These are phyloP conservation scores for Pelecanus crispus DNA, from an alignment of 2,113 vertebrate genomes.

Conservation along the genomic window DNA sequence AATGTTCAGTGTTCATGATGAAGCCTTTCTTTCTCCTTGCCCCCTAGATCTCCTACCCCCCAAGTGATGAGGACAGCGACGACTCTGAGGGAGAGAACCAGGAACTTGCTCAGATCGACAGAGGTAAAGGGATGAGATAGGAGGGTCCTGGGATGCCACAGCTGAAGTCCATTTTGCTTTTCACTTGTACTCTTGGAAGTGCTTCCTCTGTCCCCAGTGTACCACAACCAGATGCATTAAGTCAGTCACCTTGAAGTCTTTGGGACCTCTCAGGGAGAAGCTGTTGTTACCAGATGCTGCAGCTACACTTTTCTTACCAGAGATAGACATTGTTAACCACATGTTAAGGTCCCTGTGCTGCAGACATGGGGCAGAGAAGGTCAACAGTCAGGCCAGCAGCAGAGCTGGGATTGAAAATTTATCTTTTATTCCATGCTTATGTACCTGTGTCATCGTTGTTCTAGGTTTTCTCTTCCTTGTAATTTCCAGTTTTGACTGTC, in stretches of 20 bases:
- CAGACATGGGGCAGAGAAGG: not conserved
- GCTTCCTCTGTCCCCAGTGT: not conserved
- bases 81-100: conserved; percentile 92
- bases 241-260: not conserved
- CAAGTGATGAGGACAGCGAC: conserved; percentile 87
- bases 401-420: not conserved
- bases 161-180: not conserved
- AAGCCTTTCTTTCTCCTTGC: conserved; percentile 27
- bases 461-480: not conserved
- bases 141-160: not conserved
- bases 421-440: not conserved
- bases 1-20: not conserved
- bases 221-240: not conserved
- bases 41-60: conserved; percentile 86
- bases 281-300: not conserved
- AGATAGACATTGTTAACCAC: not conserved
- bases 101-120: conserved; percentile 90
- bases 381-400: not conserved
- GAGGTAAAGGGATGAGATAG: conserved; percentile 73
- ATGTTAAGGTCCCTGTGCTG: not conserved
- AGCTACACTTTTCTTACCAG: not conserved
- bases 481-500: not conserved
- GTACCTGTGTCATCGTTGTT: not conserved
- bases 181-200: not conserved
- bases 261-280: not conserved